Conservation (phyloP, 2,888 invertebrate species). For the Drosophila multiciliata region DNA sequence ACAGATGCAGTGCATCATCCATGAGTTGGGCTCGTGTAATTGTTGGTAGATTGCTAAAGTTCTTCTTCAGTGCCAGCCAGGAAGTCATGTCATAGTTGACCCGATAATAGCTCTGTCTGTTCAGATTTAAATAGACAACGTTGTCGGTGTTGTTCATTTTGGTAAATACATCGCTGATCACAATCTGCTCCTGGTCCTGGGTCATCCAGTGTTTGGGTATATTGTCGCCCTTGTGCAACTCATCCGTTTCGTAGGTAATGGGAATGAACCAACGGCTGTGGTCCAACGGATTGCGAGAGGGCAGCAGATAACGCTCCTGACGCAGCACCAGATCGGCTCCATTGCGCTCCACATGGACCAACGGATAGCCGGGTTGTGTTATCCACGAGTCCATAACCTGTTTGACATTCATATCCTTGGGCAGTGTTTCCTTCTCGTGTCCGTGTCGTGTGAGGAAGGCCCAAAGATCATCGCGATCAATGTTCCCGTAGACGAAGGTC, state of each 20-base stretch:
- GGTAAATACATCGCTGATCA: conserved; percentile 80
- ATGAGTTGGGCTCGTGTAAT: conserved; percentile 89
- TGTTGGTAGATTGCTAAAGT: conserved; percentile 87
- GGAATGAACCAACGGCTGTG: conserved; percentile 83
- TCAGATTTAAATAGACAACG: conserved; percentile 85
- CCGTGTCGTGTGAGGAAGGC: conserved; percentile 87
- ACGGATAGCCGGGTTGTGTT: conserved; percentile 89
- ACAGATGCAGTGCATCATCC: conserved; percentile 88
- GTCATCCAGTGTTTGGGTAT: conserved; percentile 84
- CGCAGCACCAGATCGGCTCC: conserved; percentile 76
- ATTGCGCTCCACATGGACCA: conserved; percentile 86
- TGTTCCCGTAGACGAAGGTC: conserved; percentile 87
- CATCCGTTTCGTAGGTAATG: conserved; percentile 83
- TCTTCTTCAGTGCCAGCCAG: conserved; percentile 87
- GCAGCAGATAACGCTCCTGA: conserved; percentile 83
- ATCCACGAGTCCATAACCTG: conserved; percentile 90
- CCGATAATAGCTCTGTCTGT: conserved; percentile 87
- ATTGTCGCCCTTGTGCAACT: conserved; percentile 75
- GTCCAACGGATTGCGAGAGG: conserved; percentile 77
- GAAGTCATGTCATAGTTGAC: conserved; percentile 88
- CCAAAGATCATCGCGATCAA: conserved; percentile 89
- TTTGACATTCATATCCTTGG: conserved; percentile 85
- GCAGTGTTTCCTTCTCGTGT: conserved; percentile 83
- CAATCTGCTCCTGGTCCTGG: conserved; percentile 75
- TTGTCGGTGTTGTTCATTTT: conserved; percentile 71